Conservation (phyloP, 2,113 vertebrate species). For the Anseranas semipalmata region DNA sequence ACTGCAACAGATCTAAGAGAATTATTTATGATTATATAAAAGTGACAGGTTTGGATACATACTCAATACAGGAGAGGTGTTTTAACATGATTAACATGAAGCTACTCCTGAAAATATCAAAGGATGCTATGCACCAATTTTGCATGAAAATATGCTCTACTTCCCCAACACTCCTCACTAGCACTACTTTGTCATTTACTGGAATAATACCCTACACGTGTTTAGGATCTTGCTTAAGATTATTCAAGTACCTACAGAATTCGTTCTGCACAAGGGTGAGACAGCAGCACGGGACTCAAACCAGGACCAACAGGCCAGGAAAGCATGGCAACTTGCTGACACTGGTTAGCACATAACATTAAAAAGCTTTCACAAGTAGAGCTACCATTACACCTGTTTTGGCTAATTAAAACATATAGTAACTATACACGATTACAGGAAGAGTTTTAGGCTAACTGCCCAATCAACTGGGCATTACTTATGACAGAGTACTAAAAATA, state of each 20-base stretch:
- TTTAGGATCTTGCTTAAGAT: not conserved
- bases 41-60: not conserved
- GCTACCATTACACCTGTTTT: conserved; percentile 51
- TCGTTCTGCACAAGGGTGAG: not conserved
- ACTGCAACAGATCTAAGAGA: not conserved
- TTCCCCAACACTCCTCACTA: not conserved
- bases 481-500: conserved; percentile 71
- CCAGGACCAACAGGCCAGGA: not conserved
- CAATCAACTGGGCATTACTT: conserved; percentile 41
- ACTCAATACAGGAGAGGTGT: not conserved
- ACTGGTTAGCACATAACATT: not conserved
- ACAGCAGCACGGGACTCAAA: not conserved
- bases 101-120: not conserved
- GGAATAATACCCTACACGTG: not conserved
- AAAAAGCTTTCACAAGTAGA: conserved; percentile 2
- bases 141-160: not conserved
- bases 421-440: conserved; percentile 58
- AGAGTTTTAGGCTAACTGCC: conserved; percentile 23
- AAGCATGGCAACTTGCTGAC: not conserved
- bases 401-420: conserved; percentile 59
- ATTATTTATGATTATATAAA: not conserved
- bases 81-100: not conserved
- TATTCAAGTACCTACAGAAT: conserved; percentile 24
- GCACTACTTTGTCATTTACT: not conserved
- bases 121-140: not conserved